Evolutionary conservation across 30 jellyfish, hydroid and myxozoan genomes (phyloP), one percentile per base, ranked within the genome.

Genomic region (Sanderia malayensis): DNA sequence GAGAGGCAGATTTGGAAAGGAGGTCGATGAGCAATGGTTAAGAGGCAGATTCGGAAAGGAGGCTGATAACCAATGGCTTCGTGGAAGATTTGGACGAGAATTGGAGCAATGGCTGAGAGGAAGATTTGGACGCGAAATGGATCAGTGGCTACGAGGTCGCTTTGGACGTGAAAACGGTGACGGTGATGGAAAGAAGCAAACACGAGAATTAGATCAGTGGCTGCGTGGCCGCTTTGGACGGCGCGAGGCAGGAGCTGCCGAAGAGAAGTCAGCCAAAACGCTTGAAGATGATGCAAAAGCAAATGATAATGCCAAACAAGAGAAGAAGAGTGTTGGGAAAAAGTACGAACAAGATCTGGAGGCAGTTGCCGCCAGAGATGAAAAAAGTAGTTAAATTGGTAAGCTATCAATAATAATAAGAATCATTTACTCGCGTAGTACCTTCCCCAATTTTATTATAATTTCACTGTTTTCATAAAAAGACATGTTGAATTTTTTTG

Each of bases 151-250:
- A 33, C 30, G 87, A 32, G 94, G 94, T 33, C 61, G 87, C 4
- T 82, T 82, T 37, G 94, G 94, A 32, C 67, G 61, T 23, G 67
- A 66, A 27, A 70, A 13, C 19, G 70, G 22, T 10, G 20, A 29
- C 10, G 28, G 27, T 4, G 77, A 70, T n/a, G 8, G 2, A 20
- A 19, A 22, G 47, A 84, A 79, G 45, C 92, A 79, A 53, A 49
- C 64, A 15, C 30, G 62, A 67, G 93, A 80, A 46, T 22, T 70
- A 30, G 95, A 84, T 21, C 95, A 84, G 44, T 84, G 89, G 89
- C 58, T 84, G 52, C 59, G 86, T 28, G 95, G 95, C 31, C 55
- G 95, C n/a, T 84, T 84, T 57, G 95, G 95, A 23, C 66, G 87
- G 58, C 52, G 84, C 67, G 96, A 80, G 58, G 80, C 68, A 4